Evolutionary conservation across 2,113 vertebrate genomes (phyloP), one percentile per base, ranked within the genome.

Genomic region (Meles meles): DNA sequence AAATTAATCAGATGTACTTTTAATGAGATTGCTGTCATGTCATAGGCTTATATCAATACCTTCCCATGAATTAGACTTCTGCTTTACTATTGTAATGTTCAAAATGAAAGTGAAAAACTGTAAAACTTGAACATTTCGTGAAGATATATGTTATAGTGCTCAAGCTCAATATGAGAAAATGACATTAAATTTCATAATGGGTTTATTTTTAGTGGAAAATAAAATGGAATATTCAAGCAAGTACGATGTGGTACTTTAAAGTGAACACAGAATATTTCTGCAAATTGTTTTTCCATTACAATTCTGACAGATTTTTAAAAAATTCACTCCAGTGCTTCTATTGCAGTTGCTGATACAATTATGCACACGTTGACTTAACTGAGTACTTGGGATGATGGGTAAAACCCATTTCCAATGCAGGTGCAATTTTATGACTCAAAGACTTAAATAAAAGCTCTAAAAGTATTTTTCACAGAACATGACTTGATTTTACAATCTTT

Each of bases 201-300:
- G 15, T 67, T 95, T 92, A 90, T 61, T 90, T 97, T 95, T 92
- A 88, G 37, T 88, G 6, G 7, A 97, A 93, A 92, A 89, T 63
- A 81, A 88, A 79, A 74, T 94, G 13, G 42, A 90, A 76, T 94
- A 77, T 80, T 14, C 34, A 85, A 37, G 42, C 2, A 83, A 80
- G 44, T 57, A 74, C 2, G 6, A 79, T 88, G 29, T 37, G 83
- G 31, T 44, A 31, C 57, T 84, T 95, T 81, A 72, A 5, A 90
- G 49, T 8, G n/a, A 95, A 81, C 52, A 39, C 20, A 96, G 77
- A 94, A 39, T 67, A 86, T 47, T 81, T 81, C 12, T 92, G 44
- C 7, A 82, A 94, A 88, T 92, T 88, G 27, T 72, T 71, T 92
- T 72, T 74, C 72, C 77, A 44, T 96, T 86, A 91, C 15, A 9